Base-by-base conservation (phyloP, 2,113 vertebrate genomes). In the Campylomormyrus tamandua region DNA sequence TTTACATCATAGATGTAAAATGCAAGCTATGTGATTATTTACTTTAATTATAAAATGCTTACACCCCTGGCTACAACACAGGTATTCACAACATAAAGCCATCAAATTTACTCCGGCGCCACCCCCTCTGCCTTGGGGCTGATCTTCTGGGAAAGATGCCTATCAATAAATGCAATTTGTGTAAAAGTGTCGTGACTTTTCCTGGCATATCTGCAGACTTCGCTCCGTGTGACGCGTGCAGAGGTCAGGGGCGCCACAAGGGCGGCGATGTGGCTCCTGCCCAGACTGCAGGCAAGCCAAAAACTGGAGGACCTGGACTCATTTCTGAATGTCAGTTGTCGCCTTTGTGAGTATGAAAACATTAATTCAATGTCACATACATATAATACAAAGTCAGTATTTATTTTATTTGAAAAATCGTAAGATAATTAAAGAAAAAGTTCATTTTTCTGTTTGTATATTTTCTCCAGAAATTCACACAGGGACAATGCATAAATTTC, bases 141-240 rank as follows among this genome's bases (percentile, higher is more conserved):
- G 90, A 83, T 89, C 91, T 90, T 85, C 77, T 83, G 84, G 91
- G 62, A 84, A 90, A 90, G 90, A 92, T 92, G 90, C 91, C 91
- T 91, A 89, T 89, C 58, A 58, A 90, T 92, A 90, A 92, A 92
- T 35, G 74, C 13, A 80, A 80, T 80, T 39, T 80, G 91, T 92
- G 92, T 89, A 90, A 90, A 90, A 90, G 87, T 89, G 91, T 90
- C 62, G 89, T 85, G 83, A 85, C 74, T 85, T 85, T 89, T 90
- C 45, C 90, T 92, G 91, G 92, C 74, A 80, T 19, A 80, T 80
- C 74, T 80, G 74, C 74, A 80, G 74, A 80, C 74, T 27, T 42
- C 15, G 17, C 74, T 80, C 74, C 74, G 19, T 90, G 88, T 89
- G 85, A 46, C 84, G 13, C 42, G 42, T 74, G 5, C 48, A 50